Conservation (phyloP, 2,888 invertebrate genomes). For the Melikaiella ostensackeni region DNA sequence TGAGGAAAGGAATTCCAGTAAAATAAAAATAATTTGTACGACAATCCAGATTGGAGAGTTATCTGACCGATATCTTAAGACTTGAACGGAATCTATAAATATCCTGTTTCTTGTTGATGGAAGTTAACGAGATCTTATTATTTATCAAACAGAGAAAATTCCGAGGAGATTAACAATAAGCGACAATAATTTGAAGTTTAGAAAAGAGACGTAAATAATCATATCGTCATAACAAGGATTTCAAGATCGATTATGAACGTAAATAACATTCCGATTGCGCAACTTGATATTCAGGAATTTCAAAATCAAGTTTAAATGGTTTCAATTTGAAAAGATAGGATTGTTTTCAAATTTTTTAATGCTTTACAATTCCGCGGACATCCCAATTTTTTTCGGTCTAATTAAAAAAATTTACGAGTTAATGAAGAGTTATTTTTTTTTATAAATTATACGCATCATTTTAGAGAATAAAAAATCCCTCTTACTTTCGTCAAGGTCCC, state of each 20-base stretch:
- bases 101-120: background rate
- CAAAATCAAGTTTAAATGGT: background rate
- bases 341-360: too few relatives aligned
- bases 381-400: too few relatives aligned
- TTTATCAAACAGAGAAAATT: background rate
- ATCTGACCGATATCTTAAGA: background rate
- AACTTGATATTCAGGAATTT: background rate
- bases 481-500: too few relatives aligned
- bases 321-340: background rate
- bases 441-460: too few relatives aligned
- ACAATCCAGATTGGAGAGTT: background rate
- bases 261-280: conserved; percentile 9
- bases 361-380: too few relatives aligned
- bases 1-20: background rate
- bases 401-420: too few relatives aligned
- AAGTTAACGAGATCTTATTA: background rate
- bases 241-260: background rate
- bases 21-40: background rate
- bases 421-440: too few relatives aligned
- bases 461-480: too few relatives aligned
- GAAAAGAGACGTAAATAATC: background rate
- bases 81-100: background rate
- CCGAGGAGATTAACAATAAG: background rate
- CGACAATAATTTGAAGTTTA: background rate
- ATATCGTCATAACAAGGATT: background rate